These are phyloP conservation scores for Xiphophorus maculatus DNA, from an alignment of 2,113 vertebrate species.

Conservation along the genomic window DNA sequence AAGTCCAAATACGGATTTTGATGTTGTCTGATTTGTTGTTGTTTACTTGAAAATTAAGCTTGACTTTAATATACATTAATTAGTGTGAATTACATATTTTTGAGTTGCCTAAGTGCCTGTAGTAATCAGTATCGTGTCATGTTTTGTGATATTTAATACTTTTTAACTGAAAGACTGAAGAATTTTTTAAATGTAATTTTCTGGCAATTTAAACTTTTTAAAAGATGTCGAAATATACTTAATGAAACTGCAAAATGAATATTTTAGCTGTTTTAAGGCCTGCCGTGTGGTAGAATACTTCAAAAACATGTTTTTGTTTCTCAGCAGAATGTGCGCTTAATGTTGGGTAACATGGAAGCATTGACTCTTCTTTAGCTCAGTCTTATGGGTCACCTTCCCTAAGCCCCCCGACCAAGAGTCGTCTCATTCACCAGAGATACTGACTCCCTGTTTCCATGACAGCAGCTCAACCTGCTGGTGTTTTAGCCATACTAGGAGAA, in stretches of 20 bases:
- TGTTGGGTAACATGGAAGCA: constrained; percentile 46
- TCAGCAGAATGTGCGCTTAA: constrained; percentile 16
- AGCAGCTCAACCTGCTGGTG: constrained; percentile 30
- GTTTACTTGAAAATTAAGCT: background rate
- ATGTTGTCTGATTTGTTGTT: background rate
- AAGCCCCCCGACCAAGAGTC: constrained; percentile 34
- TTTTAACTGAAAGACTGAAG: background rate
- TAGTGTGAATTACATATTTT: background rate
- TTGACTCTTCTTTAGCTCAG: constrained; percentile 34
- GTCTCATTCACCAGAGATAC: constrained; percentile 50
- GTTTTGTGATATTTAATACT: background rate
- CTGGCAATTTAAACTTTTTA: background rate
- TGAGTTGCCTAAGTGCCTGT: no score
- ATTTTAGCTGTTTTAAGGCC: background rate
- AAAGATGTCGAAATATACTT: background rate
- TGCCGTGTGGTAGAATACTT: background rate
- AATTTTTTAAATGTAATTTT: background rate
- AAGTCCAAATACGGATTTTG: background rate
- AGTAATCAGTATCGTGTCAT: no score
- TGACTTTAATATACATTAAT: background rate
- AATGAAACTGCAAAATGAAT: background rate
- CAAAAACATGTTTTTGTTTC: background rate
- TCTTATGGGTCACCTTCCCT: constrained; percentile 35
- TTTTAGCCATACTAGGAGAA: constrained; percentile 67
- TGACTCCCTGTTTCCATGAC: constrained; percentile 54